Conservation (phyloP, 2,113 vertebrate genomes). For the Chunga burmeisteri region DNA sequence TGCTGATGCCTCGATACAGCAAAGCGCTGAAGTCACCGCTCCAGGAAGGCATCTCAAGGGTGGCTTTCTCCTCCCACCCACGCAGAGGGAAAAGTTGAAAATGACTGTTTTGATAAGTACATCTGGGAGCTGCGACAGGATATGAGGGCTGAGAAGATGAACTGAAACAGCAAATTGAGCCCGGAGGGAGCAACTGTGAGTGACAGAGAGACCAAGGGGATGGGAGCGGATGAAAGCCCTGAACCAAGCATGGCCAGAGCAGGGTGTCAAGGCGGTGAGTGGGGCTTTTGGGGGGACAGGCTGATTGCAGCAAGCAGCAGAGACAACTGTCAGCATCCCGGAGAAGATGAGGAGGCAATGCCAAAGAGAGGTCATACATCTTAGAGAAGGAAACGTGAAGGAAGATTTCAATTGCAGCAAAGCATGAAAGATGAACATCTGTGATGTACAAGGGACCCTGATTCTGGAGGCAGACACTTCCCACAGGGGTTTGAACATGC, state of each 20-base stretch:
- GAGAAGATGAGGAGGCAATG: not conserved
- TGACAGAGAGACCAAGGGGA: not conserved
- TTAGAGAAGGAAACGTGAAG: not conserved
- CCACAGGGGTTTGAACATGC: not conserved
- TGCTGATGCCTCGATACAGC: not conserved
- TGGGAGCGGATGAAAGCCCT: not conserved
- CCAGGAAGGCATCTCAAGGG: constrained; percentile 1
- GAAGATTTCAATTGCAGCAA: not conserved
- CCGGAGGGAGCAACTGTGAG: not conserved
- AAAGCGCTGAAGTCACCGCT: not conserved
- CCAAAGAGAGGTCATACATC: not conserved
- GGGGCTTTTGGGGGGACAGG: not conserved
- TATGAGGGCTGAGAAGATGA: constrained; percentile 35
- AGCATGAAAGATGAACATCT: not conserved
- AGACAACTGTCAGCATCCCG: not conserved
- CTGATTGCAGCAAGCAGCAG: not conserved
- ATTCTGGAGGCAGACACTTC: accelerated
- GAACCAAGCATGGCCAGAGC: not conserved
- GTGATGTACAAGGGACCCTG: accelerated
- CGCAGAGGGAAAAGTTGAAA: constrained; percentile 1
- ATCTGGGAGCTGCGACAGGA: constrained; percentile 51
- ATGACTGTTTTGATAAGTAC: not conserved
- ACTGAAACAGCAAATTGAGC: not conserved
- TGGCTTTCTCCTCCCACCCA: constrained; percentile 41
- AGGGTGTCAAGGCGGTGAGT: not conserved